These are phyloP conservation scores for Scaptomyza graminum DNA, from an alignment of 1,140 invertebrate genomes.

Conservation along the genomic window DNA sequence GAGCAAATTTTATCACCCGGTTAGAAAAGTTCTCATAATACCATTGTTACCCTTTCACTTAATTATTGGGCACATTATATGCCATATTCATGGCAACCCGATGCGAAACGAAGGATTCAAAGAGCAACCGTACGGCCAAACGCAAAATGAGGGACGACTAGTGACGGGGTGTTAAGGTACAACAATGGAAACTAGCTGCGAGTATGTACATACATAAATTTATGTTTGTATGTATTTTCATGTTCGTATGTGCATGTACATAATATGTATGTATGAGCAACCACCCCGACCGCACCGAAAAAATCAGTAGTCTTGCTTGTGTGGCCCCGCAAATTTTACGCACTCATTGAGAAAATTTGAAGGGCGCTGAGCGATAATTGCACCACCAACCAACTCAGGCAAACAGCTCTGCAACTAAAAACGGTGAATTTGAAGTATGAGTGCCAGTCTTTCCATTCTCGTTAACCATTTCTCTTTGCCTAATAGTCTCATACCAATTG, in stretches of 20 bases:
- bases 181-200: slow-evolving; percentile 48
- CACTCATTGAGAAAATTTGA: slow-evolving; percentile 72
- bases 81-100: slow-evolving; percentile 75
- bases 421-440: not conserved
- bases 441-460: not conserved
- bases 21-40: slow-evolving; percentile 75
- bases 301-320: slow-evolving; percentile 7
- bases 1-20: slow-evolving; percentile 69
- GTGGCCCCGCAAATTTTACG: slow-evolving; percentile 56
- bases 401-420: not conserved
- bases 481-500: slow-evolving; percentile 1
- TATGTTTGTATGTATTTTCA: not conserved
- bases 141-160: not conserved
- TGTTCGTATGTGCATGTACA: no score
- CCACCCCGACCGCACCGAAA: not conserved
- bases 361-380: slow-evolving; percentile 68
- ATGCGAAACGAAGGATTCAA: slow-evolving; percentile 37
- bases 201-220: not conserved
- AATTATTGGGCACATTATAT: slow-evolving; percentile 81
- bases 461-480: slow-evolving; percentile 4
- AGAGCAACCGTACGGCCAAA: no score
- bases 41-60: slow-evolving; percentile 81
- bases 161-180: not conserved
- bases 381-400: slow-evolving; percentile 50
- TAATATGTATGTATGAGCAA: not conserved